Conservation (phyloP, 2,113 vertebrate species). For the Bombycilla garrulus region DNA sequence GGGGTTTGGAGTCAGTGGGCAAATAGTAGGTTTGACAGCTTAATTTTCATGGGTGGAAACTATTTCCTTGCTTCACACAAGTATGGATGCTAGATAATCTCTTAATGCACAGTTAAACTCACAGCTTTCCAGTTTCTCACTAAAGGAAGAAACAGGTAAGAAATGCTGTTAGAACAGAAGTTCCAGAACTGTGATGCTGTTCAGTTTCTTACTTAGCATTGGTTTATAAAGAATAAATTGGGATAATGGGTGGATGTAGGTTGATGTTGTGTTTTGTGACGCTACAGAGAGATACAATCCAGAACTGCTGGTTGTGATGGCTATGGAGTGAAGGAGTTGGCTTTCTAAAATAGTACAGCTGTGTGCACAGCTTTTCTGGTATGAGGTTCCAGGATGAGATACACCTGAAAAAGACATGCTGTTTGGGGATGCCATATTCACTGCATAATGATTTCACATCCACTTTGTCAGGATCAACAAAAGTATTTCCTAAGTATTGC, state of each 20-base stretch:
- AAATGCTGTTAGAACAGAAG: neutral
- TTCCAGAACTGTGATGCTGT: neutral
- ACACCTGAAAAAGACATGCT: neutral
- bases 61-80: neutral
- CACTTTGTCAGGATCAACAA: neutral
- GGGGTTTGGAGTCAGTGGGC: neutral
- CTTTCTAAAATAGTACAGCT: neutral
- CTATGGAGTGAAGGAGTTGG: neutral
- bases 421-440: neutral
- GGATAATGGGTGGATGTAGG: neutral
- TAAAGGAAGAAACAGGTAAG: neutral
- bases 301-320: neutral
- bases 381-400: neutral
- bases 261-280: neutral
- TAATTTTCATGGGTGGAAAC: neutral
- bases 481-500: neutral
- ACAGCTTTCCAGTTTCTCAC: neutral
- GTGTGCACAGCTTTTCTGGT: neutral
- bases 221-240: neutral
- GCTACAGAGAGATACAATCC: neutral
- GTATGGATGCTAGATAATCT: neutral
- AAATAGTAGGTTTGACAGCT: neutral
- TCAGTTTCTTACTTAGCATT: neutral
- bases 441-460: neutral
- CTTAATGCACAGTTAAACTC: neutral